Base-by-base conservation (phyloP, 2,888 invertebrate species). In the Arrhopalites spinosus region DNA sequence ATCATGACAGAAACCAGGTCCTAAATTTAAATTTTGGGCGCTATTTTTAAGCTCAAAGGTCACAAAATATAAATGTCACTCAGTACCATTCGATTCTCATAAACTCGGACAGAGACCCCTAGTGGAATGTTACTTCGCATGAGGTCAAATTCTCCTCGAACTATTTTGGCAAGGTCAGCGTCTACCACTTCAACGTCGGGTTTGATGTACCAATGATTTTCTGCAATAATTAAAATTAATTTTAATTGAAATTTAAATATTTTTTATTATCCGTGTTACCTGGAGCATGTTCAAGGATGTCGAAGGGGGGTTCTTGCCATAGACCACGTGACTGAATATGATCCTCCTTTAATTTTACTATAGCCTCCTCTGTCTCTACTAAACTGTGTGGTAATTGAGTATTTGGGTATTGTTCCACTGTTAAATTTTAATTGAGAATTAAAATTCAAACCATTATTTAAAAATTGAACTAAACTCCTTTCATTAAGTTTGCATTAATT, bases 1-100 rank as follows among this genome's bases (percentile, higher is more conserved):
- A 98, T 94, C 93, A 97, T 93, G 70, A 95, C 92, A 0, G 95
- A 95, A 72, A 93, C 89, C 78, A 97, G 87, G 87, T 97, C 96
- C 88, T 88, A 53, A 70, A n/a, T n/a, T n/a, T n/a, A n/a, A n/a
- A n/a, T n/a, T n/a, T n/a, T n/a, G n/a, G n/a, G n/a, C n/a, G n/a
- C n/a, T n/a, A n/a, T 63, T 27, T 30, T 53, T n/a, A 69, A 25
- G 74, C 47, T 61, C 20, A 45, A 53, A 71, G 17, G 47, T 13
- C 56, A 27, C 15, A 45, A 15, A 11, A 11, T 45, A 45, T 45
- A 45, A 11, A 11, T 45, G 7, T 11, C 15, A 45, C 15, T 45
- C 15, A 11, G 45, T 83, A 88, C 88, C 89, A 96, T 92, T 80
- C 97, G 90, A 85, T 96, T 93, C 84, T 94, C 94, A 87, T 91